Base-by-base conservation (phyloP, 2,113 vertebrate genomes). In the Nestor notabilis region DNA sequence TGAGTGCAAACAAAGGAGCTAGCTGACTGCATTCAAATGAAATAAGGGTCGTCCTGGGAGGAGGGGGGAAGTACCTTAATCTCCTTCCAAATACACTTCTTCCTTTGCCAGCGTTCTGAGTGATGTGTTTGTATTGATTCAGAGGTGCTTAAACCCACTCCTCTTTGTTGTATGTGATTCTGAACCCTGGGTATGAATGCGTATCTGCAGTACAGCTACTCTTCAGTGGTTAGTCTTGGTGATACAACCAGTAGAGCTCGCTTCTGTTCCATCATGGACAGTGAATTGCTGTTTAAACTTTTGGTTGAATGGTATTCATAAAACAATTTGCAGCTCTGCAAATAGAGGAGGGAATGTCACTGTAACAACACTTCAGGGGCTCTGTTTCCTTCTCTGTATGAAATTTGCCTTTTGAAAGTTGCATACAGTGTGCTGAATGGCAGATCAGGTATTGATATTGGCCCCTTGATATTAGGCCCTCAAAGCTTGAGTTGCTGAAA, bases 71-170 rank as follows among this genome's bases (percentile, higher is more conserved):
- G 83, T 91, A 80, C 68, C 52, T 58, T 92, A 52, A 89, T 97
- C 84, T 90, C 68, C 64, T 63, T 94, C 93, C 95, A 90, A 89
- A 83, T 60, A 70, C 35, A 52, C 46, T 53, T 95, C n/a, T 89
- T 96, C 43, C 68, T 96, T 96, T 96, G 90, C 83, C 83, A 81
- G 50, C 46, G 41, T 72, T 96, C 39, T 53, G 53, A 93, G 71
- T 20, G 10, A 31, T 79, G 46, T 35, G 50, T 14, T 91, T 97
- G 58, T 78, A 21, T 72, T 91, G 58, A 82, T 94, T 91, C 90
- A 72, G 69, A 87, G 52, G 53, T 91, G 75, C 76, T 75, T 92
- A 90, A 96, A 83, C 58, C 10, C 69, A 35, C 65, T 79, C 29
- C 8, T 61, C 11, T 84, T 46, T 28, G 15, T 61, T 37, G 18